A percentile compares a stretch with the other conserved stretches of the same genome.
phyloP scores from a whole-genome alignment of 23 tunicate genomes.

The Styela clava region DNA sequence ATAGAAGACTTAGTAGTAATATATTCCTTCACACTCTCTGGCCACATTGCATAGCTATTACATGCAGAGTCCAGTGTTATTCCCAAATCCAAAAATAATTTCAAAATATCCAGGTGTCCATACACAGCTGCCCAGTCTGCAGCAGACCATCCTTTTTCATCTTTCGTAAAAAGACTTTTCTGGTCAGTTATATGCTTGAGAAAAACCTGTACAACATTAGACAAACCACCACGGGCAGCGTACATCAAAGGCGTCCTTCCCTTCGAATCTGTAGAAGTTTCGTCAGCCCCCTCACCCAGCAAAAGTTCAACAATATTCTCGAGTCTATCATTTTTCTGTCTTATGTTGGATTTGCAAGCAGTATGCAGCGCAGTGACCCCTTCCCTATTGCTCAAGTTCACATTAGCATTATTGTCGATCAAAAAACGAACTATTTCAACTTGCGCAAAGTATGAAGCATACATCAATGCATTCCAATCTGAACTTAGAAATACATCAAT shows the following conservation, averaged over 20 bases:
- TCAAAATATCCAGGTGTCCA: not conserved
- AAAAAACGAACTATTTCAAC: constrained; percentile 23
- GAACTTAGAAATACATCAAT: constrained; percentile 40
- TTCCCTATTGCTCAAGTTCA: constrained; percentile 20
- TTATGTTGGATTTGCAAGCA: constrained; percentile 39
- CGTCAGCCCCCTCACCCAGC: constrained; percentile 34
- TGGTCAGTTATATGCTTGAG: not conserved
- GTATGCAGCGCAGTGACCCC: constrained; percentile 60
- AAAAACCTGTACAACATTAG: not conserved
- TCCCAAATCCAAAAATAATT: not conserved
- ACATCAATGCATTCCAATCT: constrained; percentile 53
- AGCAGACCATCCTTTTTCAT: constrained; percentile 4
- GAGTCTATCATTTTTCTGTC: not conserved
- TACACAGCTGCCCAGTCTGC: constrained; percentile 8
- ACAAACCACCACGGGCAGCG: constrained; percentile 24
- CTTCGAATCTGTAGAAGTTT: constrained; percentile 20
- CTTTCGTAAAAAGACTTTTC: not conserved
- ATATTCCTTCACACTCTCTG: not conserved
- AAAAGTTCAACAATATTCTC: constrained; percentile 10
- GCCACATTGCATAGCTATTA: not conserved
- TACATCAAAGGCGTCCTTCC: constrained; percentile 54
- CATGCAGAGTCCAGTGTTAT: not conserved
- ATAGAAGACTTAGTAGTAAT: not conserved
- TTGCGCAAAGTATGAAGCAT: constrained; percentile 69
- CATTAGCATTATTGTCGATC: constrained; percentile 41